These are phyloP conservation scores for Eubasilissa splendida DNA, from an alignment of 2,888 invertebrate species.

Conservation along the genomic window DNA sequence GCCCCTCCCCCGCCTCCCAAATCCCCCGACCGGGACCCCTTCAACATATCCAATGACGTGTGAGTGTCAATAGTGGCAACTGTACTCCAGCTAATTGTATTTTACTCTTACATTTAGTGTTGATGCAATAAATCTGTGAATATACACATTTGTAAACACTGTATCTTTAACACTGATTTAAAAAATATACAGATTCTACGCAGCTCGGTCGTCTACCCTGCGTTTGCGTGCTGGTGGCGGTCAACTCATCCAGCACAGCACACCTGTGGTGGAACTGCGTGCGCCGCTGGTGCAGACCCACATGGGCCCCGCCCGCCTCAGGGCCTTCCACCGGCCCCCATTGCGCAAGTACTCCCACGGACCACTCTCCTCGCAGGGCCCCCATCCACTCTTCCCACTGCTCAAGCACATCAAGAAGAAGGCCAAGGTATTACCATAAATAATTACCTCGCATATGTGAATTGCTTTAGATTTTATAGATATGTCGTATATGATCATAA, in stretches of 20 bases:
- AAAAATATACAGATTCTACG: conserved; percentile 82
- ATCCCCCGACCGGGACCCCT: conserved; percentile 94
- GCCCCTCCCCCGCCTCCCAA: conserved; percentile 93
- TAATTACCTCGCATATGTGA: background rate
- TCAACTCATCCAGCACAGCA: conserved; percentile 96
- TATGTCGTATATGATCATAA: too few species aligned
- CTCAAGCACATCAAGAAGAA: conserved; percentile 94
- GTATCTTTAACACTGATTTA: too few species aligned
- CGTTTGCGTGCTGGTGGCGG: conserved; percentile 91
- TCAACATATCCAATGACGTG: conserved; percentile 98
- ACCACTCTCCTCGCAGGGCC: conserved; percentile 78
- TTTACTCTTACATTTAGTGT: background rate
- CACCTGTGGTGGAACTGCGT: conserved; percentile 95
- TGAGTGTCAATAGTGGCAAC: conserved; percentile 67
- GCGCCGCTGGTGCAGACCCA: conserved; percentile 97
- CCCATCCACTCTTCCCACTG: conserved; percentile 88
- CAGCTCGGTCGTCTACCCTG: conserved; percentile 88
- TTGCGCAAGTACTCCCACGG: conserved; percentile 92
- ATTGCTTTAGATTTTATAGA: too few species aligned
- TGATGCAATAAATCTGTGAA: too few species aligned
- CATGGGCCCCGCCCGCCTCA: conserved; percentile 82
- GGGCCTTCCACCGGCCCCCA: conserved; percentile 95
- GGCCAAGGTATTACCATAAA: conserved; percentile 75
- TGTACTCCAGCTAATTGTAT: background rate
- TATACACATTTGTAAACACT: too few species aligned